Conservation (phyloP, 2,888 invertebrate genomes). For the Alloscopus bannaensis region DNA sequence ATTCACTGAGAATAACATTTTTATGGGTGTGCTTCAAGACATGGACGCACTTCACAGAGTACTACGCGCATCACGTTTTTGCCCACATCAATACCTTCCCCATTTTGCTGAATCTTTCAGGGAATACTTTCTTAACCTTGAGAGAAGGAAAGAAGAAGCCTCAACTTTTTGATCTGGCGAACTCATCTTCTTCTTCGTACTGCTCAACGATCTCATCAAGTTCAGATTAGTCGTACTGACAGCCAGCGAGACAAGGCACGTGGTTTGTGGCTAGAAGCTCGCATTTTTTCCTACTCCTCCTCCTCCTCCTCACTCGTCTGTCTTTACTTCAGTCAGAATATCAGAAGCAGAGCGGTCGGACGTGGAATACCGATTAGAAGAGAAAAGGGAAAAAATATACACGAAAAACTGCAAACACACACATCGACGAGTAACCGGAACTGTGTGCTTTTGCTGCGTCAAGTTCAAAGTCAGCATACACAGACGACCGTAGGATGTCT, state of each 20-base stretch:
- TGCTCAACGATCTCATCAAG: not conserved
- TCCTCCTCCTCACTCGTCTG: not conserved
- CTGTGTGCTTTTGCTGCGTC: no score
- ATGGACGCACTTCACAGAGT: not conserved
- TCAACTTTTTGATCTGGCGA: slow-evolving; percentile 16
- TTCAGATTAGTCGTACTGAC: not conserved
- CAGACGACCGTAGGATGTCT: not conserved
- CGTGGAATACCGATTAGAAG: slow-evolving; percentile 27
- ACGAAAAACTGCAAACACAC: not conserved
- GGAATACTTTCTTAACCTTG: not conserved
- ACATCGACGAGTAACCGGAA: not conserved
- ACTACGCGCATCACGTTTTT: slow-evolving; percentile 10
- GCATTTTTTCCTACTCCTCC: not conserved
- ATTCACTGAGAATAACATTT: not conserved
- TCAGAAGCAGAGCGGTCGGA: slow-evolving; percentile 15
- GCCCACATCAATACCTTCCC: slow-evolving; percentile 1
- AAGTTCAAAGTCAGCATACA: slow-evolving; percentile 42
- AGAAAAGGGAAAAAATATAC: not conserved
- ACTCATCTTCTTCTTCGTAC: not conserved
- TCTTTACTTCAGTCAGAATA: slow-evolving; percentile 6
- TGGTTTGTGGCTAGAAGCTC: not conserved
- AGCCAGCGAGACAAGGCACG: not conserved
- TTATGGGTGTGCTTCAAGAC: slow-evolving; percentile 16
- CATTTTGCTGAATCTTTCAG: no score
- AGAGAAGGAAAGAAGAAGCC: not conserved